Evolutionary conservation across 2,797 vertebrate species (phyloP).

Genomic region (Merluccius polli): DNA sequence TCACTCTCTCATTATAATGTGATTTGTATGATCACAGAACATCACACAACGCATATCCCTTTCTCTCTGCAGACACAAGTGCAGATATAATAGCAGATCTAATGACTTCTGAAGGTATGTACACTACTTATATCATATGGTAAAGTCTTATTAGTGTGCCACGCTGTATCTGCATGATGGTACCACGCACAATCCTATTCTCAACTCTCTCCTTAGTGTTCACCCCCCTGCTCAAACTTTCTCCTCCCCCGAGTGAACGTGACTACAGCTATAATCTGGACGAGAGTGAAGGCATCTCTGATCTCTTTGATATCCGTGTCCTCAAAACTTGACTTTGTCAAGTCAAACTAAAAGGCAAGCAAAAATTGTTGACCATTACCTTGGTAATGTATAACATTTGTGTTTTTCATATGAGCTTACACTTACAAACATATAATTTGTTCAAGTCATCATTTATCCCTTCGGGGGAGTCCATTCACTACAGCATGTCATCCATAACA

Average conservation of each 20-base stretch:
- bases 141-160: not conserved
- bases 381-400: not conserved
- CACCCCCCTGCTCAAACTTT: conserved; percentile 82
- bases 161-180: not conserved
- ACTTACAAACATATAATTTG: not conserved
- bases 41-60: not conserved
- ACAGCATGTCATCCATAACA: not conserved
- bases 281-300: conserved; percentile 86
- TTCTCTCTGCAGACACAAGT: conserved; percentile 73
- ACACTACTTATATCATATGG: not conserved
- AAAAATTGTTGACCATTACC: not conserved
- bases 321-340: conserved; percentile 67
- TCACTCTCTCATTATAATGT: not conserved
- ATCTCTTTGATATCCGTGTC: conserved; percentile 86
- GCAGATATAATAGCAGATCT: conserved; percentile 83
- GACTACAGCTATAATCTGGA: conserved; percentile 91
- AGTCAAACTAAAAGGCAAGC: not conserved
- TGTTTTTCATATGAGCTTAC: not conserved
- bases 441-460: no score
- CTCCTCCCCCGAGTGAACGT: conserved; percentile 82
- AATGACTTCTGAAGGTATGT: conserved; percentile 85
- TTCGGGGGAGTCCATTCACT: no score
- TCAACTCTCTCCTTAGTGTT: conserved; percentile 71
- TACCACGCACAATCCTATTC: not conserved
- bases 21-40: not conserved